Conservation (phyloP, 2,113 vertebrate genomes). For the Antechinus stuartii region DNA sequence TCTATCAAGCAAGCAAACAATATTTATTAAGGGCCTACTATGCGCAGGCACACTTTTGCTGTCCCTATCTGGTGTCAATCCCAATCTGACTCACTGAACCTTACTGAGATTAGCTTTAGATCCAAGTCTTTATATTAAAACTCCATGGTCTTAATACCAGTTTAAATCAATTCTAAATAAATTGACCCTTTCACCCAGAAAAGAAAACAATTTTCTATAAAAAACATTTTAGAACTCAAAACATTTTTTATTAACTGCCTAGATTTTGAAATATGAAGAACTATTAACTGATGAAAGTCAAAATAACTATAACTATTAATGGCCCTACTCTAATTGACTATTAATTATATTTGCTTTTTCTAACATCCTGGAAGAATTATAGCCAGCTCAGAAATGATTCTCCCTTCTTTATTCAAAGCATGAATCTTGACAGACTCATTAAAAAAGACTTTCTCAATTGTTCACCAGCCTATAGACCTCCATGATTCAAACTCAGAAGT, state of each 20-base stretch:
- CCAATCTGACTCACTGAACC: not conserved
- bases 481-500: slow-evolving; percentile 29
- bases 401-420: slow-evolving; percentile 55
- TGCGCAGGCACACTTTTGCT: not conserved
- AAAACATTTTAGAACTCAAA: not conserved
- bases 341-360: slow-evolving; percentile 44
- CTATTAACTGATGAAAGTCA: slow-evolving; percentile 30
- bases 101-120: not conserved
- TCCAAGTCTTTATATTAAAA: not conserved
- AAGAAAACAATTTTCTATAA: not conserved
- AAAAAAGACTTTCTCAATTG: slow-evolving; percentile 40
- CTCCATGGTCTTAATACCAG: not conserved
- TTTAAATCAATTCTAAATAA: not conserved
- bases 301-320: slow-evolving; percentile 33
- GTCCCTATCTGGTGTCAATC: slow-evolving; percentile 4
- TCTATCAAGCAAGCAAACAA: not conserved
- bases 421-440: slow-evolving; percentile 47
- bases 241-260: not conserved
- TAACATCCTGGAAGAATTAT: slow-evolving; percentile 41
- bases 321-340: slow-evolving; percentile 49
- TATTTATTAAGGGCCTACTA: not conserved
- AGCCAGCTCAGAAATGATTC: slow-evolving; percentile 24
- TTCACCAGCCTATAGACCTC: slow-evolving; percentile 28
- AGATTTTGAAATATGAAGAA: slow-evolving; percentile 8
- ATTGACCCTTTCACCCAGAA: not conserved